These are phyloP conservation scores for Caracal caracal DNA, from an alignment of 2,113 vertebrate species.

Conservation along the genomic window DNA sequence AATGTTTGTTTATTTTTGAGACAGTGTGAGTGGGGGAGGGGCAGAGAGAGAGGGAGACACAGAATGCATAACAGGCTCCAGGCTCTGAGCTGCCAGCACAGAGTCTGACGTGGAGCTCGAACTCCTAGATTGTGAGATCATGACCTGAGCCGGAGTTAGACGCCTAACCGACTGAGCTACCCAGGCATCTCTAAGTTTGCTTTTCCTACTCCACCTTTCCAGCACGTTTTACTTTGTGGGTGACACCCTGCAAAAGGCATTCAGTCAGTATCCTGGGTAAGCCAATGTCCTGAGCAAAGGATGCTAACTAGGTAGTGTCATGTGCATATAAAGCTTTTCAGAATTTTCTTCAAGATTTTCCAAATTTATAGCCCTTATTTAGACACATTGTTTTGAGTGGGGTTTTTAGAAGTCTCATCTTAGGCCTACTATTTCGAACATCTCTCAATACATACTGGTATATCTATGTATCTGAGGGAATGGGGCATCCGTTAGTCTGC, in stretches of 20 bases:
- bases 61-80: too few relatives aligned
- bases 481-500: neutral
- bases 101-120: too few relatives aligned
- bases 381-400: neutral
- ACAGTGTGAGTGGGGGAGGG: too few relatives aligned
- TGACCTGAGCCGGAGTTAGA: too few relatives aligned
- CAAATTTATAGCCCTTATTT: neutral
- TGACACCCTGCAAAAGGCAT: neutral
- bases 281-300: neutral
- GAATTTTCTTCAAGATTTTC: neutral
- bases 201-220: neutral
- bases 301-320: neutral
- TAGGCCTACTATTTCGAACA: neutral
- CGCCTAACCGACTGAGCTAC: too few relatives aligned
- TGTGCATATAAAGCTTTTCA: neutral
- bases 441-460: neutral
- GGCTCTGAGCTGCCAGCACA: too few relatives aligned
- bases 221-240: neutral
- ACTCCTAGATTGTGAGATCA: too few relatives aligned
- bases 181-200: neutral
- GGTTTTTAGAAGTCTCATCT: slow-evolving; percentile 24
- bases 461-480: neutral
- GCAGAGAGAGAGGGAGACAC: too few relatives aligned
- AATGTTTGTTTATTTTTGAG: too few relatives aligned
- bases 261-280: neutral